Conservation (phyloP, 2,888 invertebrate genomes). For the Orthosia cruda region DNA sequence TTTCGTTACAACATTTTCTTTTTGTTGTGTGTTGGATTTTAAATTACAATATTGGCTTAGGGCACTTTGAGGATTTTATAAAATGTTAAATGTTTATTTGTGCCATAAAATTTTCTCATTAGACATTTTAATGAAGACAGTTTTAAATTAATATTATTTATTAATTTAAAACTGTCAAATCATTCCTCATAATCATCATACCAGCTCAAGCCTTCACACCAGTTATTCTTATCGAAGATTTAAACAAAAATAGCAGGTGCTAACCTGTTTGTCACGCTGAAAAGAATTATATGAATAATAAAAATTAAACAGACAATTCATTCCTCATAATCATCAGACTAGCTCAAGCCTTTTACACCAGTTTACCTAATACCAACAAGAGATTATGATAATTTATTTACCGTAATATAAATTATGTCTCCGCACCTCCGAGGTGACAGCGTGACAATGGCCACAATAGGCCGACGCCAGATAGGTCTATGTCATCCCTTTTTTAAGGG, state of each 20-base stretch:
- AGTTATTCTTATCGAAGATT: slow-evolving; percentile 26
- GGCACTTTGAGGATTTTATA: background rate
- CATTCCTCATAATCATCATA: background rate
- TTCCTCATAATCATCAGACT: slow-evolving; percentile 35
- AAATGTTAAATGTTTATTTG: background rate
- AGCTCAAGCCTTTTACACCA: slow-evolving; percentile 46
- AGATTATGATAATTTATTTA: slow-evolving; percentile 73
- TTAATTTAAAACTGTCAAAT: background rate
- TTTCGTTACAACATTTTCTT: background rate
- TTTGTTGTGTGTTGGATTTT: slow-evolving; percentile 7
- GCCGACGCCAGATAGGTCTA: slow-evolving; percentile 67
- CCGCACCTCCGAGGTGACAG: slow-evolving; percentile 67
- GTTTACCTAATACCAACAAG: slow-evolving; percentile 61
- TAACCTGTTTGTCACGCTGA: background rate
- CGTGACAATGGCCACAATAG: slow-evolving; percentile 69
- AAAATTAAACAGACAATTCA: background rate
- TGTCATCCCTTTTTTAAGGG: slow-evolving; percentile 75
- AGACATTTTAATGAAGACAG: background rate
- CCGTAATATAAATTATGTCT: slow-evolving; percentile 68
- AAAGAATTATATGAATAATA: background rate
- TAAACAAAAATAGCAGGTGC: no score
- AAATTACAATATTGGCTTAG: slow-evolving; percentile 11
- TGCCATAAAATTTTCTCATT: background rate
- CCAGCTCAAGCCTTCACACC: slow-evolving; percentile 26
- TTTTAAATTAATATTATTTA: no score